Conservation (phyloP, 2,113 vertebrate genomes). For the Heterocephalus glaber region DNA sequence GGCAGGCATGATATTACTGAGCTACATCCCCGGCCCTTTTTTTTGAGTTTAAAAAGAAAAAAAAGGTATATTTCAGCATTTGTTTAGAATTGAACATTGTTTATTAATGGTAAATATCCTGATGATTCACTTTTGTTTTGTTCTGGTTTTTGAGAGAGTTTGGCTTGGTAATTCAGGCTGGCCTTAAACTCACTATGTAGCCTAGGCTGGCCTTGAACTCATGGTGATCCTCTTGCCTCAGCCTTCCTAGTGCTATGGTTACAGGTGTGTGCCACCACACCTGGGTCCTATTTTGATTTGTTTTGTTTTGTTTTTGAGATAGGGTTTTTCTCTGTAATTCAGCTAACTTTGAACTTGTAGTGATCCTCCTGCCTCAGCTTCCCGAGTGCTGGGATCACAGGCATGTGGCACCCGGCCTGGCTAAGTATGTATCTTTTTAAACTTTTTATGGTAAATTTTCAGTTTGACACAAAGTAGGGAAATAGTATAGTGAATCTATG, state of each 20-base stretch:
- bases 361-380: not conserved
- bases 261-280: too few relatives aligned
- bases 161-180: not conserved
- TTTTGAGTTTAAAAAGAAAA: not conserved
- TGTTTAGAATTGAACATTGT: not conserved
- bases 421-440: not conserved
- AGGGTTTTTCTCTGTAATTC: too few relatives aligned
- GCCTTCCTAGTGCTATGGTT: too few relatives aligned
- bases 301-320: too few relatives aligned
- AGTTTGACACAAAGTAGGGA: constrained; percentile 7
- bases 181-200: not conserved
- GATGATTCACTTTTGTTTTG: not conserved
- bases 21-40: too few relatives aligned
- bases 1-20: too few relatives aligned
- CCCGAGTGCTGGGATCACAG: not conserved
- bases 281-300: too few relatives aligned
- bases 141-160: not conserved
- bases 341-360: too few relatives aligned
- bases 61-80: too few relatives aligned
- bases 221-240: not conserved
- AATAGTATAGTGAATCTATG: not conserved
- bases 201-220: not conserved
- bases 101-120: not conserved
- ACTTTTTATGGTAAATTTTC: not conserved
- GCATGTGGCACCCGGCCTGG: too few relatives aligned